Evolutionary conservation across 2,797 vertebrate species (phyloP), one percentile per base, ranked within the genome.

Genomic region (Anabacerthia variegaticeps): DNA sequence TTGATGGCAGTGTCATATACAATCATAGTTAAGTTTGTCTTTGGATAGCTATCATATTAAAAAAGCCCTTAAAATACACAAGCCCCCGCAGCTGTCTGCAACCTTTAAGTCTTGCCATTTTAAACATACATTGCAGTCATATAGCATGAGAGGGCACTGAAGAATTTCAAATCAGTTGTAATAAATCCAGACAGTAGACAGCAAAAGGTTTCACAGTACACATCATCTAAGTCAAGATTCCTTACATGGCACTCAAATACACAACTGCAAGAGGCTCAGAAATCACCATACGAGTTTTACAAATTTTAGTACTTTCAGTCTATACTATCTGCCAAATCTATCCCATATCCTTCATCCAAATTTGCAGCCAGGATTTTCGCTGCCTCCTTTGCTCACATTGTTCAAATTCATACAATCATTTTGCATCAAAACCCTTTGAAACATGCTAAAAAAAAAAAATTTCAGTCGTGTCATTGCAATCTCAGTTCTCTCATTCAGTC

Each of bases 61-160:
- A 48, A 26, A 44, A 67, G 9, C 1, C 30, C 66, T 78, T 78
- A 58, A 85, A 96, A 91, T 65, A 91, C 36, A 76, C 43, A 86
- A 92, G 46, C 23, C 62, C 75, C 91, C 1, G 23, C 72, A 94
- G 92, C 91, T 83, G 66, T 95, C 85, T 96, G 59, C 90, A 96
- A 95, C 85, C 88, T 96, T 96, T 95, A 69, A 49, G 83, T 78
- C 80, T 68, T 95, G 94, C 82, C 83, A 94, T 95, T 91, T 95
- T 54, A 36, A 89, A 90, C 83, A n/a, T 65, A 94, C 92, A 89
- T 37, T 93, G 74, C 63, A 89, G 80, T 59, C 77, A 85, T 34
- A 67, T 4, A 83, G 89, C 73, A 78, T 69, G 48, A 81, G 80
- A 81, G 63, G 36, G 52, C 51, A 88, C 51, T 41, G 55, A 81